Base-by-base conservation (phyloP, 2,113 vertebrate species). In the Varanus komodoensis region DNA sequence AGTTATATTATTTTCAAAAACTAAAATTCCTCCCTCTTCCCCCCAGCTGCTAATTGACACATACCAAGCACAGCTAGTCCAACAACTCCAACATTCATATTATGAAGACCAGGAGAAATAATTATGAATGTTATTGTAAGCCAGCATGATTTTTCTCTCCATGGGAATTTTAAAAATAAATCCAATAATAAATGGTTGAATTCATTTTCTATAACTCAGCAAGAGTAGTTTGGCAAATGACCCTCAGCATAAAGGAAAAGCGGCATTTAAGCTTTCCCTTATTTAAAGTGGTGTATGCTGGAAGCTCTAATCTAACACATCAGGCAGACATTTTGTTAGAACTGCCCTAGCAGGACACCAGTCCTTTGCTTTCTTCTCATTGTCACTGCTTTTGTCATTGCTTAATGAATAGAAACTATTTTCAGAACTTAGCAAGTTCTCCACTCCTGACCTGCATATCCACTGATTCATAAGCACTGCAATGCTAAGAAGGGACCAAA, bases 171-270 rank as follows among this genome's bases (percentile, higher is more conserved):
- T 74, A 34, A 52, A n/a, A 52, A n/a, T 38, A 38, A 73, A 57
- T 75, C 64, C 67, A 87, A 19, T 67, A 29, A 44, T 67, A 87
- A 67, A 32, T 34, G 25, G 8, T 64, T 52, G 8, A 8, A 21
- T 14, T 3, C n/a, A 12, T 38, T 77, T 27, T 61, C 38, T 64
- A 57, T 34, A 44, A 2, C 4, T 79, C 67, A 27, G 27, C 21
- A 19, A 87, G 86, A 79, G 75, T n/a, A 67, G 38, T n/a, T 50
- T 87, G 44, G 38, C 38, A 79, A 64, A 87, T 79, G 32, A 52
- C 19, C 8, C 32, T 78, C 19, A 79, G 54, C 27, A 44, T 78
- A 48, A 23, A 25, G 8, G 32, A 34, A 6, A 7, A 15, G n/a
- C 8, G 71, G 19, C 23, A 52, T 52, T 85, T n/a, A 71, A 14